phyloP scores from a whole-genome alignment of 2,113 vertebrate genomes.

The Toxostoma redivivum region DNA sequence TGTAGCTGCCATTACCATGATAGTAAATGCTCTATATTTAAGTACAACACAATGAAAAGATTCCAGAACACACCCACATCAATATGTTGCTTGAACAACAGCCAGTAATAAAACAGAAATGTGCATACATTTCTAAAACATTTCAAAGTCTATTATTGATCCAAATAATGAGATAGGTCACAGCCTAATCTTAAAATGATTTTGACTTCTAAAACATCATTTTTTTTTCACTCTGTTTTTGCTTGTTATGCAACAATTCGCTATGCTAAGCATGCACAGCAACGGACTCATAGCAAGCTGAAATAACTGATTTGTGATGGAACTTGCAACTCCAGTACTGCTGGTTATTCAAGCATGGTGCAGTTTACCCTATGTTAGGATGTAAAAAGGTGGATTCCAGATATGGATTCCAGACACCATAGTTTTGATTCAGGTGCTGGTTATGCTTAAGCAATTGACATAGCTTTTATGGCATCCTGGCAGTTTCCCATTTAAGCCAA shows the following conservation, averaged over 20 bases:
- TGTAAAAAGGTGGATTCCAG: background rate
- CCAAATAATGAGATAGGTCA: background rate
- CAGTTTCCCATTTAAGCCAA: background rate
- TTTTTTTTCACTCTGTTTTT: background rate
- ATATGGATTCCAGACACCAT: background rate
- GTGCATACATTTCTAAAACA: background rate
- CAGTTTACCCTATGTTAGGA: background rate
- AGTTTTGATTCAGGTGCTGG: background rate
- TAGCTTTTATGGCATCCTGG: background rate
- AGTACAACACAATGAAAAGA: background rate
- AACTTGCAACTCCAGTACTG: constrained; percentile 10
- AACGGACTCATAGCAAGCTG: background rate
- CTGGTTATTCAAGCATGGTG: constrained; percentile 19
- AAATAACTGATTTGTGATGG: constrained; percentile 14
- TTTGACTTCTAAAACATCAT: background rate
- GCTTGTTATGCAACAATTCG: background rate
- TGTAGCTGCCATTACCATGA: background rate
- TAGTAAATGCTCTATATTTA: background rate
- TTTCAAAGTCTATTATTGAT: background rate
- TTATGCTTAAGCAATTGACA: background rate
- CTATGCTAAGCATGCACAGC: background rate
- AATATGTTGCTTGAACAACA: background rate
- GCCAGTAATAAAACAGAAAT: background rate
- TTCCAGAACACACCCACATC: background rate
- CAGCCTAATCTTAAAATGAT: background rate